Evolutionary conservation across 92 coral and sea anemone species (phyloP).

Genomic region (Virgularia gustaviana): DNA sequence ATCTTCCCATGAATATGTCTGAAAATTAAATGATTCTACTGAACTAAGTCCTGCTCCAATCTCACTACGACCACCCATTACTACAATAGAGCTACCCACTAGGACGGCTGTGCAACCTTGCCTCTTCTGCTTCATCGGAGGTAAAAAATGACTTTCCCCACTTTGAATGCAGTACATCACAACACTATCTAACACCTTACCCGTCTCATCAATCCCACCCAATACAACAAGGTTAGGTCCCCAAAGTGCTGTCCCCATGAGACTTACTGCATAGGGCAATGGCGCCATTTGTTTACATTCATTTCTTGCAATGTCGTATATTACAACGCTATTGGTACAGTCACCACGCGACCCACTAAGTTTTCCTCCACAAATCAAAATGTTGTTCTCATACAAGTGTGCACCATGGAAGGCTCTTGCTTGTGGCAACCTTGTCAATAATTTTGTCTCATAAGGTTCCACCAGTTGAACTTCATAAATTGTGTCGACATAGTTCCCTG

Average conservation of each 20-base stretch:
- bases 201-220: not conserved
- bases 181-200: not conserved
- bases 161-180: slow-evolving; percentile 47
- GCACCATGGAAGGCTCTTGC: slow-evolving; percentile 9
- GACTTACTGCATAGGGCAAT: not conserved
- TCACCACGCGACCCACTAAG: not conserved
- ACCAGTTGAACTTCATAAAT: slow-evolving; percentile 7
- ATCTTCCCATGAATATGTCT: not conserved
- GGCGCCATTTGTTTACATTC: not conserved
- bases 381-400: not conserved
- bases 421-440: not conserved
- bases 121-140: slow-evolving; percentile 74
- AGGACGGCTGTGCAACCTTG: slow-evolving; percentile 76
- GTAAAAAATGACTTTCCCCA: slow-evolving; percentile 66
- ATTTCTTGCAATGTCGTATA: not conserved
- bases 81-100: slow-evolving; percentile 56
- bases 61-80: slow-evolving; percentile 78
- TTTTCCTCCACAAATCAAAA: slow-evolving; percentile 15
- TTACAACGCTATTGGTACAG: not conserved
- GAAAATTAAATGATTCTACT: slow-evolving; percentile 64
- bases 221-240: not conserved
- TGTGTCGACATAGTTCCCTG: not conserved
- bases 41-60: slow-evolving; percentile 59
- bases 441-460: not conserved
- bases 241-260: not conserved